Conservation (phyloP, 2,888 invertebrate genomes). For the Chymomyza fuscimana region DNA sequence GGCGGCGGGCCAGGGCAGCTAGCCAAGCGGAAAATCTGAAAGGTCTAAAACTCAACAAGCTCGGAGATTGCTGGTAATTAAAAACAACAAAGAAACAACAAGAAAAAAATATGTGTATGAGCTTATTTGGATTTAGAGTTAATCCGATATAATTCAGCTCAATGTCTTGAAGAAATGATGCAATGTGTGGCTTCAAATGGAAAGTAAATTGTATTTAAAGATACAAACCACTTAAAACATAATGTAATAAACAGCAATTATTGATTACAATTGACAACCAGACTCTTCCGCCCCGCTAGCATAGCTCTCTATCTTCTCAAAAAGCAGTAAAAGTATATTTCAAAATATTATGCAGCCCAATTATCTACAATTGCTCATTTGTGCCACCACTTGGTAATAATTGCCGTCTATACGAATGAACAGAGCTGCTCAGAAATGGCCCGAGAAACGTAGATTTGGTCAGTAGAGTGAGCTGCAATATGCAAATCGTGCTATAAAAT, state of each 20-base stretch:
- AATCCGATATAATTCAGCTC: background rate
- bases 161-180: background rate
- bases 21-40: constrained; percentile 63
- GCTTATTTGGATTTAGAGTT: background rate
- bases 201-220: background rate
- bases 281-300: too few relatives aligned
- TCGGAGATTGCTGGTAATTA: background rate
- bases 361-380: background rate
- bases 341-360: background rate
- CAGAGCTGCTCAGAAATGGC: background rate
- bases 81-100: constrained; percentile 3
- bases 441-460: background rate
- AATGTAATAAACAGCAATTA: background rate
- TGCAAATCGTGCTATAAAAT: background rate
- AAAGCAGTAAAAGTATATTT: constrained; percentile 7
- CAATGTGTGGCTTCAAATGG: constrained; percentile 1
- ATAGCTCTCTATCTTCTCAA: background rate
- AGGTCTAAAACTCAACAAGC: constrained; percentile 36
- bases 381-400: background rate
- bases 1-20: background rate
- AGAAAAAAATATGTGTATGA: background rate
- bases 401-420: background rate
- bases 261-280: background rate
- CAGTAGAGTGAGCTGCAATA: background rate
- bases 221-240: background rate